Evolutionary conservation across 2,888 invertebrate species (phyloP).

Genomic region (Amiota communis): DNA sequence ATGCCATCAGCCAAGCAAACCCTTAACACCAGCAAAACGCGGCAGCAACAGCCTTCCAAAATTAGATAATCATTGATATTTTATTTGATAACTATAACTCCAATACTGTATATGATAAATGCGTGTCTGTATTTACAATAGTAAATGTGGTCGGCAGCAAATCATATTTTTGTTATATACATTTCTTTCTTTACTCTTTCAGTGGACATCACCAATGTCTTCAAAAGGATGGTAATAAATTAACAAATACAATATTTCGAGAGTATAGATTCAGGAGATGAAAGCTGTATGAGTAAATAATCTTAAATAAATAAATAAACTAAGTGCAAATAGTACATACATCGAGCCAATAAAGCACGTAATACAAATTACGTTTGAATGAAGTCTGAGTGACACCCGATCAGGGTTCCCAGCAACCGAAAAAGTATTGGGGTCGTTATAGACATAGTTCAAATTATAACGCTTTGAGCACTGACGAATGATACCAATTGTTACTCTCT

Average conservation of each 20-base stretch:
- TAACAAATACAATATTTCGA: constrained; percentile 59
- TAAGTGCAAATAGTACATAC: not conserved
- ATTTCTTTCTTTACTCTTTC: constrained; percentile 6
- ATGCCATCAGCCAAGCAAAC: not conserved
- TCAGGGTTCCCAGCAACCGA: constrained; percentile 5
- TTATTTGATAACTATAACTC: not conserved
- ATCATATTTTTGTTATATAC: not conserved
- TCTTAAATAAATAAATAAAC: not conserved
- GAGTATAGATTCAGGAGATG: constrained; percentile 35
- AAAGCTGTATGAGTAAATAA: constrained; percentile 9
- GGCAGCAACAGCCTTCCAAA: constrained; percentile 6
- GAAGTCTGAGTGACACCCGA: constrained; percentile 48
- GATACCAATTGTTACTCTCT: constrained; percentile 59
- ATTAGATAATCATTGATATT: not conserved
- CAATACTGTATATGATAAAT: too few relatives aligned
- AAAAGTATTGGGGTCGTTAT: not conserved
- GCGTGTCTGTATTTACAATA: too few relatives aligned
- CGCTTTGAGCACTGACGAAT: constrained; percentile 44
- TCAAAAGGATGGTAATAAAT: constrained; percentile 54
- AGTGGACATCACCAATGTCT: not conserved
- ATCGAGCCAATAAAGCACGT: constrained; percentile 1
- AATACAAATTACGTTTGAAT: constrained; percentile 30
- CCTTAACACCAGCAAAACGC: not conserved
- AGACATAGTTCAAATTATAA: too few relatives aligned
- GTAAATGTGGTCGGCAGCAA: not conserved